These are phyloP conservation scores for Helicolenus hilgendorfi DNA, from an alignment of 2,797 vertebrate species.

Conservation along the genomic window DNA sequence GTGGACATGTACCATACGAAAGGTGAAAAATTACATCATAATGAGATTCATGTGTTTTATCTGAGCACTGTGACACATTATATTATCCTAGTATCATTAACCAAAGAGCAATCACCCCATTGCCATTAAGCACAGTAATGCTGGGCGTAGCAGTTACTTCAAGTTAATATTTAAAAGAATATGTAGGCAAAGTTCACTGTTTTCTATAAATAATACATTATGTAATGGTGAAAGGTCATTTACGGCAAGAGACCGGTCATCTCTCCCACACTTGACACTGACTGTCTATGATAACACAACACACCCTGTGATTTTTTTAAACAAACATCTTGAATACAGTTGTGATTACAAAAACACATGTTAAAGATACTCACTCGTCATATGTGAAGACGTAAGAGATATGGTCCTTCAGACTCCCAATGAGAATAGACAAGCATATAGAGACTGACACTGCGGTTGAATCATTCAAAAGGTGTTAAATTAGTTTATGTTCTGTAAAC, in stretches of 20 bases:
- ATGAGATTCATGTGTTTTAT: neutral
- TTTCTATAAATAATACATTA: neutral
- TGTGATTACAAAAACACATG: neutral
- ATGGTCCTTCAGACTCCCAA: constrained; percentile 83
- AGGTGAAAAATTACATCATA: neutral
- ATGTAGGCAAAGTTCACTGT: constrained; percentile 10
- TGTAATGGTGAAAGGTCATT: constrained; percentile 25
- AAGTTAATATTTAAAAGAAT: constrained; percentile 48
- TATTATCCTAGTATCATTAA: neutral
- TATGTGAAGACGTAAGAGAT: constrained; percentile 92
- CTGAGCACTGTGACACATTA: neutral
- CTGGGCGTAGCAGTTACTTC: neutral
- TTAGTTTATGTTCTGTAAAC: neutral
- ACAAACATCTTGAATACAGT: neutral
- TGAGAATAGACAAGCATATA: constrained; percentile 73
- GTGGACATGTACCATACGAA: neutral
- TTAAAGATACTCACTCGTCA: constrained; percentile 91
- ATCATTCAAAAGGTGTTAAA: neutral
- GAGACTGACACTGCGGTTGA: constrained; percentile 75
- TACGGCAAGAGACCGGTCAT: neutral
- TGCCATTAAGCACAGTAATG: neutral
- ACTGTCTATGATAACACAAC: neutral
- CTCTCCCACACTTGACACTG: neutral
- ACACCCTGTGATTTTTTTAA: neutral
- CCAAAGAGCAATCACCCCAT: neutral